Evolutionary conservation across 2,797 vertebrate genomes (phyloP), one percentile per base, ranked within the genome.

Genomic region (Malurus leucopterus): DNA sequence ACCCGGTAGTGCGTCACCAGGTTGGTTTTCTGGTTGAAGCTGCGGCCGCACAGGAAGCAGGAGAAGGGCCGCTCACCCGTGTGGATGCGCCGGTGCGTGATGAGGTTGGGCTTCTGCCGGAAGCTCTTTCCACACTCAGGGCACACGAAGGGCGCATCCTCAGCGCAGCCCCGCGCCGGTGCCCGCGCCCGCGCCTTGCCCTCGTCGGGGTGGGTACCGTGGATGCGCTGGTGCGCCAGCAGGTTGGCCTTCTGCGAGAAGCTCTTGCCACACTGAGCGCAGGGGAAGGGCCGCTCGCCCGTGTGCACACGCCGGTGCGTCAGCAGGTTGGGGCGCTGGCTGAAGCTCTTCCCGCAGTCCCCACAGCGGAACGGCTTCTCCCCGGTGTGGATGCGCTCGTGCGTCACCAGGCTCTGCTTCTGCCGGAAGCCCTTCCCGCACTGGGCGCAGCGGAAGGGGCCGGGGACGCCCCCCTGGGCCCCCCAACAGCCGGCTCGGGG

Each of bases 1-100:
- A 97, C 97, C 46, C 98, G 98, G 88, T 97, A 97, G 96, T 99
- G 98, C 44, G 98, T 98, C 1, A 97, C 98, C 97, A 99, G 97
- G 58, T 98, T 98, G 89, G 98, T 98, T 72, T 98, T 98, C 90
- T 98, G 96, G 40, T 98, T 97, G 63, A 99, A 99, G 12, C 97
- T 94, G 85, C 98, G 98, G 36, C 98, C 98, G 3, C 98, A 99
- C 84, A 98, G 98, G 0, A 98, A 97, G 89, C 98, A 99, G 32
- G 97, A 95, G 90, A 98, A 99, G 20, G 98, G 98, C 22, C 97
- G 93, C 71, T 98, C 98, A 8, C 97, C 96, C 0, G 96, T 96
- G 82, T 98, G 97, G 87, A 97, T 97, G 4, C 97, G 83, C 41
- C 97, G 96, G 95, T 98, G 97, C 10, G 97, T 97, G 38, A 97